A percentile compares a stretch with the other conserved stretches of the same genome.
Evolutionary conservation across 1,140 invertebrate species (phyloP).

Genomic region (Gryon sp.): DNA sequence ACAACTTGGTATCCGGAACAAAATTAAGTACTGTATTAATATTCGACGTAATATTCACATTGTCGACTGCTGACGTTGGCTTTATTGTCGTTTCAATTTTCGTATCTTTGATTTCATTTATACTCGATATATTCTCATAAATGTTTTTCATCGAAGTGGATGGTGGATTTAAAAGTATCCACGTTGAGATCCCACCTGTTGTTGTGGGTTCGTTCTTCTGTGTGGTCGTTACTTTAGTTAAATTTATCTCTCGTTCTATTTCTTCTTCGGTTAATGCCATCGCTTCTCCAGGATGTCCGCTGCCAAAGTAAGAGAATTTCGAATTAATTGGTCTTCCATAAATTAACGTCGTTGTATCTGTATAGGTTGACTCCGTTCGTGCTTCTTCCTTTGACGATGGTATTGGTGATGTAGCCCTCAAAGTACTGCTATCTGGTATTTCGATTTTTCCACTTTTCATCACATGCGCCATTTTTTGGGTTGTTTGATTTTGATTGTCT

Average conservation of each 20-base stretch:
- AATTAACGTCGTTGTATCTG: slow-evolving; percentile 45
- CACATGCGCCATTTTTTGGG: slow-evolving; percentile 1
- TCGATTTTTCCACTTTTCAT: slow-evolving; percentile 1
- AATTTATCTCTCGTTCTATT: slow-evolving; percentile 71
- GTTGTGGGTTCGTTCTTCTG: slow-evolving; percentile 81
- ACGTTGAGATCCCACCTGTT: slow-evolving; percentile 85
- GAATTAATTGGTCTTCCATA: slow-evolving; percentile 75
- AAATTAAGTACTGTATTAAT: slow-evolving; percentile 2
- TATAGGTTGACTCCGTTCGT: slow-evolving; percentile 33
- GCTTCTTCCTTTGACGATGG: slow-evolving; percentile 25
- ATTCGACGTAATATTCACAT: slow-evolving; percentile 2
- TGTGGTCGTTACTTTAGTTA: slow-evolving; percentile 60
- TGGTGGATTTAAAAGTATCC: slow-evolving; percentile 85
- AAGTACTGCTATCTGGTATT: neutral
- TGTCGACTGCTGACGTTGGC: neutral
- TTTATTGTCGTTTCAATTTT: slow-evolving; percentile 27
- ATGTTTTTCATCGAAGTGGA: slow-evolving; percentile 74
- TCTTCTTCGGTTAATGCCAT: slow-evolving; percentile 78
- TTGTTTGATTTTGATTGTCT: neutral
- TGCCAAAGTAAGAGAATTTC: slow-evolving; percentile 76
- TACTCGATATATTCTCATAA: slow-evolving; percentile 42
- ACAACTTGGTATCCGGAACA: neutral
- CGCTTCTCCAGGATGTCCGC: slow-evolving; percentile 76
- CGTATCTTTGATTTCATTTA: slow-evolving; percentile 37
- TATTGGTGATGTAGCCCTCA: neutral